phyloP scores from a whole-genome alignment of 1,140 invertebrate genomes.

The Akabosia matsudoensis region DNA sequence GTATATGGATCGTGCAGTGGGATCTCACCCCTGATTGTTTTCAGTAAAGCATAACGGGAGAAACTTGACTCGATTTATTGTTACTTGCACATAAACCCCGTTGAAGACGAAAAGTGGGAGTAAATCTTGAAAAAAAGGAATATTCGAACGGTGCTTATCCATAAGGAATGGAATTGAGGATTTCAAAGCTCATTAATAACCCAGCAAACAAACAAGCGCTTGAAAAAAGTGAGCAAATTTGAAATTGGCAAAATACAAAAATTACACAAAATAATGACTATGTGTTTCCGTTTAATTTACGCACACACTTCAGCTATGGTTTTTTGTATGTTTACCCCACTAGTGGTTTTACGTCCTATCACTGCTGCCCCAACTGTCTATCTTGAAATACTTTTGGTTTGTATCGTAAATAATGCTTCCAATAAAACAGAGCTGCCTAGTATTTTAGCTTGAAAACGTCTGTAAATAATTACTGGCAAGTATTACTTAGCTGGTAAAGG shows the following conservation, averaged over 20 bases:
- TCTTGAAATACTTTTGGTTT: not conserved
- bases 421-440: constrained; percentile 13
- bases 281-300: too few relatives aligned
- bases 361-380: not conserved
- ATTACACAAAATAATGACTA: not conserved
- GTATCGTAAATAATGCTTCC: not conserved
- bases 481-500: not conserved
- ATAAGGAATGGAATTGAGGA: too few relatives aligned
- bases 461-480: not conserved
- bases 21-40: not conserved
- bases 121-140: too few relatives aligned
- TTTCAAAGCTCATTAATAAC: not conserved
- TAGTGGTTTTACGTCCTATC: not conserved
- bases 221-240: too few relatives aligned
- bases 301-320: too few relatives aligned
- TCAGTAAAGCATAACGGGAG: not conserved
- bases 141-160: too few relatives aligned
- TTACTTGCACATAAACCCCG: not conserved
- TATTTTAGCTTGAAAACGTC: not conserved
- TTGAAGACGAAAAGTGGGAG: too few relatives aligned
- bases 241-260: not conserved
- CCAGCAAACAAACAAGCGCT: not conserved
- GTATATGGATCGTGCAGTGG: not conserved
- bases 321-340: not conserved
- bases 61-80: constrained; percentile 2